Percentiles rank a stretch among this genome's conserved stretches.
Conservation (phyloP, 2,797 vertebrate species). For the Lates japonicus region DNA sequence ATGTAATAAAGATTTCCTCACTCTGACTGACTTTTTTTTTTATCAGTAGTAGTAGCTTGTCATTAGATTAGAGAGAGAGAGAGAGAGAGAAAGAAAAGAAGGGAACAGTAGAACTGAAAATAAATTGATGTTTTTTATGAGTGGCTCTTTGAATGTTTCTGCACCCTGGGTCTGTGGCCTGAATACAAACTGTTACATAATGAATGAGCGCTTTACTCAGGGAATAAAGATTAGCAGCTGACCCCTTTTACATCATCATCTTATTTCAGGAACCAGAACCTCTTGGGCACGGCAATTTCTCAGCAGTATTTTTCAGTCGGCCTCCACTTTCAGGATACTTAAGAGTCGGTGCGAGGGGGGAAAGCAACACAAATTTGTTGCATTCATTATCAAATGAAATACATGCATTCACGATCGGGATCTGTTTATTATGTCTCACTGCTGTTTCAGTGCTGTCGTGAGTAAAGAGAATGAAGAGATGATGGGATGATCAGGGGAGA, state of each 20-base stretch:
- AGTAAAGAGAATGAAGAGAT: conserved; percentile 39
- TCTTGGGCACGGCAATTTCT: conserved; percentile 74
- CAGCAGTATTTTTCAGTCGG: conserved; percentile 59
- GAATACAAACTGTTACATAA: conserved; percentile 89
- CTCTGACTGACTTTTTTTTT: conserved; percentile 20
- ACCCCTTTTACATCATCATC: conserved; percentile 85
- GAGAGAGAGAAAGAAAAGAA: conserved; percentile 30
- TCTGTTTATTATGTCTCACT: background rate
- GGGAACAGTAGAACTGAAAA: conserved; percentile 61
- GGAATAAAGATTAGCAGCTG: conserved; percentile 88
- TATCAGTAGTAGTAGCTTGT: conserved; percentile 21
- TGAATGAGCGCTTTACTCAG: conserved; percentile 87
- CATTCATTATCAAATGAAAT: conserved; percentile 46
- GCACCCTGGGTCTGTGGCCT: conserved; percentile 81
- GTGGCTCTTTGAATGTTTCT: conserved; percentile 78
- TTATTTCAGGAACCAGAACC: conserved; percentile 83
- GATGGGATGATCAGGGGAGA: conserved; percentile 58
- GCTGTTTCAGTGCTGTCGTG: conserved; percentile 22
- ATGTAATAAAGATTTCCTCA: conserved; percentile 61
- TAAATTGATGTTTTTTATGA: conserved; percentile 78
- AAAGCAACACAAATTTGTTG: conserved; percentile 23
- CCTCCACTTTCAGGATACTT: conserved; percentile 60
- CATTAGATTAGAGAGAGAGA: conserved; percentile 23
- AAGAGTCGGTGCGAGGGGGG: conserved; percentile 20
- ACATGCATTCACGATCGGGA: background rate